Evolutionary conservation across 2,113 vertebrate species (phyloP).

Genomic region (Rhadina sibilatrix): DNA sequence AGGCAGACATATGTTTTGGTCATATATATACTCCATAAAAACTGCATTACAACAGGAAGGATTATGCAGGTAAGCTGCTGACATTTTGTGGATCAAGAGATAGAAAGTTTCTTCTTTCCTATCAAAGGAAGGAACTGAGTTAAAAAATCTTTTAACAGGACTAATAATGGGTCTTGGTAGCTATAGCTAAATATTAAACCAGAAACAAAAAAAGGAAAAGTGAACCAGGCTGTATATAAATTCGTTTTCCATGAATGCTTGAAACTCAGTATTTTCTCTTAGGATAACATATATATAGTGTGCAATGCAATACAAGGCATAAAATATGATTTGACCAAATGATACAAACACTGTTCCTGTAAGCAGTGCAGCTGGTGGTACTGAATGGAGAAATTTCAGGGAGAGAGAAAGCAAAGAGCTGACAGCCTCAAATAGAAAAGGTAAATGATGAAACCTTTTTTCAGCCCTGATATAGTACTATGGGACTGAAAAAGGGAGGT

Average conservation of each 20-base stretch:
- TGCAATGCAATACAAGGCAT: background rate
- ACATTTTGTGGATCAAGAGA: background rate
- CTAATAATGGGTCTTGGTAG: background rate
- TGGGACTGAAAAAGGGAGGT: background rate
- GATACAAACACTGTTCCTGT: background rate
- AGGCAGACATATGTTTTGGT: background rate
- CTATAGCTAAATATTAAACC: background rate
- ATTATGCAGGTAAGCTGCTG: background rate
- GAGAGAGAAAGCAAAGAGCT: background rate
- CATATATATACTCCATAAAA: background rate
- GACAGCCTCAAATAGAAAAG: background rate
- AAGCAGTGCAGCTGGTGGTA: background rate
- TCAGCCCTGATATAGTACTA: background rate
- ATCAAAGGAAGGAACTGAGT: background rate
- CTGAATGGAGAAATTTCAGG: background rate
- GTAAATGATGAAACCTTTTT: background rate
- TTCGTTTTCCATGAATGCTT: background rate
- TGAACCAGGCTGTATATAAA: background rate
- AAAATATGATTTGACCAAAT: background rate
- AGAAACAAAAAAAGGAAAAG: background rate
- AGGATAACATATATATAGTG: background rate
- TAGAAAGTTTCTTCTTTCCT: background rate
- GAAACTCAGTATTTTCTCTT: background rate
- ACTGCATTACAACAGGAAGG: background rate
- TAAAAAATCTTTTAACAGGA: background rate